phyloP scores from a whole-genome alignment of 2,888 invertebrate species.

The Erebia epiphron region DNA sequence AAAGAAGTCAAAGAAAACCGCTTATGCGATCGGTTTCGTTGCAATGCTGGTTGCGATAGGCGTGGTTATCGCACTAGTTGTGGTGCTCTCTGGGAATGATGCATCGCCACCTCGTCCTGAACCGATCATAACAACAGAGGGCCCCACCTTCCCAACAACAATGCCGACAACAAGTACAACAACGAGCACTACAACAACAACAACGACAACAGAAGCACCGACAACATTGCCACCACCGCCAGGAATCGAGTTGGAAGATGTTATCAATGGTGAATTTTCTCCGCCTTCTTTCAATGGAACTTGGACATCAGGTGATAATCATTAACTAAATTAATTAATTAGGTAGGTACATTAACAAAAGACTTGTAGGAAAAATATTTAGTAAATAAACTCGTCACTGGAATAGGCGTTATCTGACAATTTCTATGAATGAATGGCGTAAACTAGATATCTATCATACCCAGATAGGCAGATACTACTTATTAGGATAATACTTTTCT shows the following conservation, averaged over 20 bases:
- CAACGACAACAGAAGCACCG: slow-evolving; percentile 40
- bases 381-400: too few species aligned
- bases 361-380: too few species aligned
- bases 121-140: slow-evolving; percentile 56
- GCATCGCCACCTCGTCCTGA: slow-evolving; percentile 49
- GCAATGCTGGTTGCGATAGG: slow-evolving; percentile 82
- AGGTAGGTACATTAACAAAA: too few species aligned
- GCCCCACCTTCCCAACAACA: slow-evolving; percentile 42
- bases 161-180: slow-evolving; percentile 44
- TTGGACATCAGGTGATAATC: slow-evolving; percentile 88
- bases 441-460: too few species aligned
- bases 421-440: too few species aligned
- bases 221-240: slow-evolving; percentile 41
- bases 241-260: slow-evolving; percentile 85
- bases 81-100: slow-evolving; percentile 77
- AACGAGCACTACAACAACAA: slow-evolving; percentile 36
- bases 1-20: slow-evolving; percentile 79
- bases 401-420: too few species aligned
- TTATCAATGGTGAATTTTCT: slow-evolving; percentile 86
- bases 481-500: too few species aligned
- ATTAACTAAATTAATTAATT: background rate
- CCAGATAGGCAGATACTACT: too few species aligned
- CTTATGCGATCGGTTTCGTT: slow-evolving; percentile 80
- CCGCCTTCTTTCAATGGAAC: slow-evolving; percentile 89
- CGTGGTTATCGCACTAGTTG: slow-evolving; percentile 83